phyloP scores from a whole-genome alignment of 2,797 vertebrate species.

The Phoebastria nigripes region DNA sequence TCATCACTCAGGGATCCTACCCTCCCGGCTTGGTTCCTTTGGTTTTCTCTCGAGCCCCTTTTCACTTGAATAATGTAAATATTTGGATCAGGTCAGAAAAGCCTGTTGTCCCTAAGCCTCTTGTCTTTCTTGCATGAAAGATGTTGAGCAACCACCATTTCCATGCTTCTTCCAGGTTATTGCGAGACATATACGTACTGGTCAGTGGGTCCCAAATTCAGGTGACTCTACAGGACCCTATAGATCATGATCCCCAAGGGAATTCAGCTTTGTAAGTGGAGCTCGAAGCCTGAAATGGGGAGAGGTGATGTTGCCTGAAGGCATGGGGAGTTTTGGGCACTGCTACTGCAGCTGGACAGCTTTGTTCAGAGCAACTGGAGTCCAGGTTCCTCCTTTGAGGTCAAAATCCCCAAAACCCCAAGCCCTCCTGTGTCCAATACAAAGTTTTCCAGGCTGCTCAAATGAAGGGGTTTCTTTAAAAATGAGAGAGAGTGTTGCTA shows the following conservation, averaged over 20 bases:
- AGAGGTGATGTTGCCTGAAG: neutral
- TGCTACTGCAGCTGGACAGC: neutral
- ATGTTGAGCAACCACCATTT: neutral
- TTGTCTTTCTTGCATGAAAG: neutral
- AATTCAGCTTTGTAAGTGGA: neutral
- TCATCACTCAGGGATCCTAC: neutral
- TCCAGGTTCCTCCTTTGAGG: neutral
- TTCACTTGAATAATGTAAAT: neutral
- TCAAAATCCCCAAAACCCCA: neutral
- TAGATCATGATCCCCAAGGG: neutral
- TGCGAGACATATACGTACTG: fast-evolving
- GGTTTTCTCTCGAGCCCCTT: neutral
- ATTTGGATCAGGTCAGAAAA: neutral
- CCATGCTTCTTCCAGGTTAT: neutral
- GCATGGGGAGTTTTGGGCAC: fast-evolving
- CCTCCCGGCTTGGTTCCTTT: neutral
- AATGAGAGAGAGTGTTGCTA: neutral
- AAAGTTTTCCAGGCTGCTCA: neutral
- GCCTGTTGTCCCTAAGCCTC: neutral
- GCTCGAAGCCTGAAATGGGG: neutral
- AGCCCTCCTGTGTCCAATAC: neutral
- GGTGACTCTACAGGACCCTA: neutral
- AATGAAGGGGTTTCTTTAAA: neutral
- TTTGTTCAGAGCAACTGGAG: fast-evolving
- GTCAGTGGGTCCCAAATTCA: neutral